Conservation (phyloP, 1,140 invertebrate genomes). For the Trichomalopsis sarcophagae region DNA sequence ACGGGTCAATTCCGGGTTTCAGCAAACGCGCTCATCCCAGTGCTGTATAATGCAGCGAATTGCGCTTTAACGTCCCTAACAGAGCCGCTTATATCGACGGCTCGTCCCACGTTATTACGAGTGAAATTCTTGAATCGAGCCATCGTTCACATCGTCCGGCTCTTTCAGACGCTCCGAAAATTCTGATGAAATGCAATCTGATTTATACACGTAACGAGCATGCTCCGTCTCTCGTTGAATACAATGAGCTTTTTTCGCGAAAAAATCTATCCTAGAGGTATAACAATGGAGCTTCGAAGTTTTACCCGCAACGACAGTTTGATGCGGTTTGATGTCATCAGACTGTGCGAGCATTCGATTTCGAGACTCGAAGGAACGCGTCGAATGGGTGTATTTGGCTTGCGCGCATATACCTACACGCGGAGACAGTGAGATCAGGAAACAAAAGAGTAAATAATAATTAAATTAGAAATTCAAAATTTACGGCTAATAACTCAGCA, state of each 20-base stretch:
- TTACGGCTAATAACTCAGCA: neutral
- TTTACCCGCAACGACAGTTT: neutral
- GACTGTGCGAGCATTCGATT: too few relatives aligned
- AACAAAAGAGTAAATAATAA: neutral
- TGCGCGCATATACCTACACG: too few relatives aligned
- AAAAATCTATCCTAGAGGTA: neutral
- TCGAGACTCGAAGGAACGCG: too few relatives aligned
- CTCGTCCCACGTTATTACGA: slow-evolving; percentile 11
- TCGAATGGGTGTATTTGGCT: too few relatives aligned
- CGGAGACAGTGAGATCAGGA: too few relatives aligned
- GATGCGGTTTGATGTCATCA: too few relatives aligned
- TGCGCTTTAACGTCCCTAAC: neutral
- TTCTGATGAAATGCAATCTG: slow-evolving; percentile 2
- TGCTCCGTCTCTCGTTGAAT: neutral
- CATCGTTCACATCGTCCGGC: neutral
- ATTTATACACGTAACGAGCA: neutral
- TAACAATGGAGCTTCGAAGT: slow-evolving; percentile 17
- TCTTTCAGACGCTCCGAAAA: neutral
- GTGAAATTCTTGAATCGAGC: neutral
- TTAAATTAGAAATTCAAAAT: neutral
- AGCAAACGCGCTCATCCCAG: neutral
- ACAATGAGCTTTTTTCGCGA: neutral
- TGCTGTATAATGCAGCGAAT: neutral
- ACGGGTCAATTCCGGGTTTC: neutral
- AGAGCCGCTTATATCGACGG: slow-evolving; percentile 18